Percentiles rank a stretch among this genome's conserved stretches.
Conservation (phyloP, 2,888 invertebrate genomes). For the Morpho achilles region DNA sequence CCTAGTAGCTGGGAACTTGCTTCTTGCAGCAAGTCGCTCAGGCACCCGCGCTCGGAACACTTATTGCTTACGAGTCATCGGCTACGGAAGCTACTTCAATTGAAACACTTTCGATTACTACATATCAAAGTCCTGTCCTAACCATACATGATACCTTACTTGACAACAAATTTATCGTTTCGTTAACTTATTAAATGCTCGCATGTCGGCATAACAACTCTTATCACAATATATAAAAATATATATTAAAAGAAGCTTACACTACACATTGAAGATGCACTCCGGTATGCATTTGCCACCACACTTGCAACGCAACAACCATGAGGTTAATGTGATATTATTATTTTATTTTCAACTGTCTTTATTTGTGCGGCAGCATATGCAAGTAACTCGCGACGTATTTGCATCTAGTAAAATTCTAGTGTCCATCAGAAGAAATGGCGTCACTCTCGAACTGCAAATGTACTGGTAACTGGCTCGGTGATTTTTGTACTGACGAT, state of each 20-base stretch:
- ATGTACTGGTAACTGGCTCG: constrained; percentile 69
- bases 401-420: constrained; percentile 52
- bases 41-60: constrained; percentile 50
- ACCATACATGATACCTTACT: constrained; percentile 51
- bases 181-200: constrained; percentile 76
- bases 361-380: constrained; percentile 76
- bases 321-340: constrained; percentile 53
- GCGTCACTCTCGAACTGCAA: constrained; percentile 35
- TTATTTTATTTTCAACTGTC: constrained; percentile 40
- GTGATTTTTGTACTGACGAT: constrained; percentile 63
- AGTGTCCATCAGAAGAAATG: constrained; percentile 52
- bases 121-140: constrained; percentile 32
- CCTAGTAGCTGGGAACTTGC: constrained; percentile 73
- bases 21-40: constrained; percentile 72
- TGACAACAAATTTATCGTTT: constrained; percentile 48
- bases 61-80: constrained; percentile 13
- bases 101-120: neutral
- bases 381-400: constrained; percentile 69
- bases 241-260: constrained; percentile 76
- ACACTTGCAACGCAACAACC: constrained; percentile 57
- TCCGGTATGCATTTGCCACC: constrained; percentile 74
- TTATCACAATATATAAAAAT: constrained; percentile 79
- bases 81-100: neutral
- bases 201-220: constrained; percentile 75
- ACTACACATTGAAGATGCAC: constrained; percentile 73